Base-by-base conservation (phyloP, 2,888 invertebrate species). In the Leucophenga maculata region DNA sequence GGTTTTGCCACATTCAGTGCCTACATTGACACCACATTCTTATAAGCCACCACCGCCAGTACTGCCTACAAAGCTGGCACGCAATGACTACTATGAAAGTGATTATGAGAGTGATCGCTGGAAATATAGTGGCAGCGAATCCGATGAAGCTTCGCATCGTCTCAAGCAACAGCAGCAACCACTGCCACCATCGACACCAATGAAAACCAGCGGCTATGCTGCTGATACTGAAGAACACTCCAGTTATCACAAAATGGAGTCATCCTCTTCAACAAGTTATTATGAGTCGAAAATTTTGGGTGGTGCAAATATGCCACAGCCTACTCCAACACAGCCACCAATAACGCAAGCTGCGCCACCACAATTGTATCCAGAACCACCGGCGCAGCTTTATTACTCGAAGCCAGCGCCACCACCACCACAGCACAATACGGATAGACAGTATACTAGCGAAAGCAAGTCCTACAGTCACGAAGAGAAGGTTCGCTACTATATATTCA, bases 91-190 rank as follows among this genome's bases (percentile, higher is more conserved):
- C 75, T 89, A 90, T 44, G 93, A 92, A 78, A 93, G 92, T 74
- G 93, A 93, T 77, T 93, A 93, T 77, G 93, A 93, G 84, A 93
- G 92, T 70, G 93, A 93, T 85, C 92, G 91, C 78, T 92, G 92
- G 91, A 91, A 91, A 74, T 91, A 91, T 32, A 91, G 90, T 75
- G 91, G 91, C 72, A 93, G 92, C 77, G 93, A 93, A 77, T 91
- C 90, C 14, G 93, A 93, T 76, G 93, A 92, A 65, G 77, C 72
- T 0, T 16, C 57, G 39, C 20, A 55, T 44, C 76, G 74, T 0
- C 74, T 72, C 82, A 88, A 64, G 87, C 89, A 13, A 88, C 89
- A 46, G 85, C 89, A 70, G 74, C 59, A 31, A 70, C 77, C 26
- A 75, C 44, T 71, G 67, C 26, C 52, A 16, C n/a, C n/a, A n/a